Base-by-base conservation (phyloP, 2,113 vertebrate species). In the Ia io region DNA sequence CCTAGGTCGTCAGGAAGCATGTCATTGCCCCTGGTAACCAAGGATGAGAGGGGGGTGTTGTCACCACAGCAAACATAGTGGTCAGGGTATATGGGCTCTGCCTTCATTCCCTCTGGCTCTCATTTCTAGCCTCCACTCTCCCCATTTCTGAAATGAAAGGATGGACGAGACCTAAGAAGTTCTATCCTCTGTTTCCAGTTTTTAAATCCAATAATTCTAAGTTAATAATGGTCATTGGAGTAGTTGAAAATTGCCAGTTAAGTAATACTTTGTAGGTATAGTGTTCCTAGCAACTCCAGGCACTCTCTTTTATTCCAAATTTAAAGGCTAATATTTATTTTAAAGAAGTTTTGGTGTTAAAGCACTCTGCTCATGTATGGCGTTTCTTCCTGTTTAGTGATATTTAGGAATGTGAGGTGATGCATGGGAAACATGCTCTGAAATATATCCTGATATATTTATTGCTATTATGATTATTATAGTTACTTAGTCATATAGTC, bases 11-110 rank as follows among this genome's bases (percentile, higher is more conserved):
- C 14, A 90, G 0, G 35, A 10, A 37, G 7, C 17, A 28, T 1
- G 0, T 17, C 23, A 25, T 13, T 32, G 37, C n/a, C 0, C 7
- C 2, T n/a, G 5, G 1, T 1, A 28, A 7, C 28, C 17, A 5
- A 1, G 10, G 3, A 0, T 7, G 5, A 37, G 37, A 22, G 28
- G 22, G 3, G n/a, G 25, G 3, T 74, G 5, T 2, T 9, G 28
- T 10, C 51, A 28, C 61, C 61, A 42, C 7, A 9, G 18, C 5
- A 56, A 61, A 40, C 10, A 4, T 40, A 18, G 12, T 3, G 18
- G 4, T 35, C 10, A 51, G 6, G 14, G 3, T 18, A 9, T 18
- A 4, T 56, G 42, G 23, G 28, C 6, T 88, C 32, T 32, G 28
- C 42, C 13, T 6, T 28, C 49, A 9, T 9, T 16, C 70, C 7